A percentile compares a stretch with the other conserved stretches of the same genome.
Evolutionary conservation across 2,888 invertebrate species (phyloP).

Genomic region (Elegia similella): DNA sequence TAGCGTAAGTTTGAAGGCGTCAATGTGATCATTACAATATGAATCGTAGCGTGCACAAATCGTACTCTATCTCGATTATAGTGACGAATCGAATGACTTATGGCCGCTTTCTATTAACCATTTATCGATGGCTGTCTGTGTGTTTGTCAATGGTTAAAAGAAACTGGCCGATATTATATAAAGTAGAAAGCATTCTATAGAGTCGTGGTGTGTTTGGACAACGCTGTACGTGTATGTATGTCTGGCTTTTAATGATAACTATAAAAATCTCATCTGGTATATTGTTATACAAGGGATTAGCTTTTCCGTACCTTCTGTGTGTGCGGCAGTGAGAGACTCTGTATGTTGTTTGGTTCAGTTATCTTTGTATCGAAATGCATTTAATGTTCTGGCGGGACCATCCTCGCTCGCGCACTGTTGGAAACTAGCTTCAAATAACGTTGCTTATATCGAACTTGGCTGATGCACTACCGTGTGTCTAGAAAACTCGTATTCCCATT

Average conservation of each 20-base stretch:
- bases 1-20: constrained; percentile 71
- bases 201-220: constrained; percentile 67
- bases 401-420: not conserved
- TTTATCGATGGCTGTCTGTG: not conserved
- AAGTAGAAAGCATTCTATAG: constrained; percentile 70
- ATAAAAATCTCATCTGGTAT: constrained; percentile 60
- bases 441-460: not conserved
- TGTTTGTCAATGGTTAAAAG: not conserved
- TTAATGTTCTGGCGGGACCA: constrained; percentile 30
- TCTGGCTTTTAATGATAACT: constrained; percentile 70
- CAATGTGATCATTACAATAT: constrained; percentile 74
- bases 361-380: constrained; percentile 30
- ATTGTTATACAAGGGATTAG: constrained; percentile 71
- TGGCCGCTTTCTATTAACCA: not conserved
- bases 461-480: too few relatives aligned
- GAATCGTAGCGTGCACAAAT: constrained; percentile 77
- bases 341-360: constrained; percentile 20
- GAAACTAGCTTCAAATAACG: not conserved
- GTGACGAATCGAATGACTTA: constrained; percentile 56
- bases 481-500: not conserved
- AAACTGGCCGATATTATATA: constrained; percentile 37
- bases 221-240: constrained; percentile 69
- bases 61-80: constrained; percentile 63
- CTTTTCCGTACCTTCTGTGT: constrained; percentile 58
- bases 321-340: constrained; percentile 55